Conservation (phyloP, 2,888 invertebrate genomes). For the Masnerella sp. region DNA sequence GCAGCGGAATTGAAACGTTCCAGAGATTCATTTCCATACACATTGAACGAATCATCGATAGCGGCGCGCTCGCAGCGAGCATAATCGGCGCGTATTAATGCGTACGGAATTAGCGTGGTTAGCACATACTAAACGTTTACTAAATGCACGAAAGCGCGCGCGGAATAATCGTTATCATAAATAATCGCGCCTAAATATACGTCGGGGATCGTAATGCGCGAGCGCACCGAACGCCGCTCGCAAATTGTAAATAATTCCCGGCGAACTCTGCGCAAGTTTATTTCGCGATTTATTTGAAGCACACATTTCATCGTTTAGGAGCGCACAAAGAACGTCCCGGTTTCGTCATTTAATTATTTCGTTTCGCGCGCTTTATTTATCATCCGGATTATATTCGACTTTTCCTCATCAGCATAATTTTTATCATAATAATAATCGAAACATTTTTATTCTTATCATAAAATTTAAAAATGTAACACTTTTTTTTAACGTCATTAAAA, state of each 20-base stretch:
- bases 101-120: conserved; percentile 73
- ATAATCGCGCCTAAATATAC: conserved; percentile 75
- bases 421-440: neutral
- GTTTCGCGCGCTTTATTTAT: conserved; percentile 15
- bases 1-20: conserved; percentile 37
- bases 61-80: conserved; percentile 23
- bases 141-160: conserved; percentile 74
- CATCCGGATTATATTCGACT: neutral
- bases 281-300: conserved; percentile 48
- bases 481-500: no score
- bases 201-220: conserved; percentile 61
- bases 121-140: conserved; percentile 75
- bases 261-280: conserved; percentile 43
- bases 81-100: conserved; percentile 60
- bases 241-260: conserved; percentile 61
- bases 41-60: conserved; percentile 46
- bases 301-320: conserved; percentile 26
- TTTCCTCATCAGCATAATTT: no score
- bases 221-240: conserved; percentile 63
- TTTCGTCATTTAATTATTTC: conserved; percentile 40
- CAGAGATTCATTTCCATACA: conserved; percentile 43
- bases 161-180: conserved; percentile 76
- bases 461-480: no score
- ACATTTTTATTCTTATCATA: no score
- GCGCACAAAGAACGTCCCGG: conserved; percentile 15